phyloP scores from a whole-genome alignment of 2,888 invertebrate genomes.

The Ypsolopha sequella region DNA sequence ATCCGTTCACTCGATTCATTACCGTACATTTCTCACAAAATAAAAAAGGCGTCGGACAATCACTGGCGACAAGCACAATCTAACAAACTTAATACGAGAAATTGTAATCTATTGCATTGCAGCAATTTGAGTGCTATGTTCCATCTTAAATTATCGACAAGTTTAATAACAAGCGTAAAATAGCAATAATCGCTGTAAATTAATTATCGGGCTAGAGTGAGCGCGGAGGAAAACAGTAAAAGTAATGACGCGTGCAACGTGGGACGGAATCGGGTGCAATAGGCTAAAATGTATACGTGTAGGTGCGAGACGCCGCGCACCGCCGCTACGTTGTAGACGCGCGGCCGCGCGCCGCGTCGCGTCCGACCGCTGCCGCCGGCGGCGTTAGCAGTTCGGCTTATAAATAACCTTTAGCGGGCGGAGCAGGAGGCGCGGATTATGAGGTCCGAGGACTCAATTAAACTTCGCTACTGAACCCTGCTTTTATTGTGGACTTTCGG shows the following conservation, averaged over 20 bases:
- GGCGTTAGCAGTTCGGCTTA: conserved; percentile 49
- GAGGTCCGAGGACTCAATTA: conserved; percentile 69
- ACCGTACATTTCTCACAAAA: conserved; percentile 45
- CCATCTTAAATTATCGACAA: conserved; percentile 65
- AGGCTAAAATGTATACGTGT: conserved; percentile 43
- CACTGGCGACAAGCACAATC: conserved; percentile 44
- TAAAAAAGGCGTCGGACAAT: conserved; percentile 39
- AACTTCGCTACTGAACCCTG: conserved; percentile 63
- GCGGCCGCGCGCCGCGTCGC: conserved; percentile 22
- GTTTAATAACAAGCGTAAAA: conserved; percentile 62
- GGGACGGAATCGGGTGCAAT: conserved; percentile 15
- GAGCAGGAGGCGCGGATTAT: conserved; percentile 54
- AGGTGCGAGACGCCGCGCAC: not conserved
- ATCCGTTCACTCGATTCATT: conserved; percentile 36
- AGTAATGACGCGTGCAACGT: conserved; percentile 23
- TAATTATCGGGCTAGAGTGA: conserved; percentile 47
- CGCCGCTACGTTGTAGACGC: conserved; percentile 31
- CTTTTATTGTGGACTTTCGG: conserved; percentile 64
- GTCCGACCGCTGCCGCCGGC: conserved; percentile 11
- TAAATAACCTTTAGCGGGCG: conserved; percentile 66
- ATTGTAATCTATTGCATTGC: conserved; percentile 46
- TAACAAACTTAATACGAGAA: conserved; percentile 17
- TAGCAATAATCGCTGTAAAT: conserved; percentile 58
- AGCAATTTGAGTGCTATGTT: conserved; percentile 59
- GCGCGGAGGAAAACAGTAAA: conserved; percentile 52